Base-by-base conservation (phyloP, 2,888 invertebrate species). In the Nomada flava region DNA sequence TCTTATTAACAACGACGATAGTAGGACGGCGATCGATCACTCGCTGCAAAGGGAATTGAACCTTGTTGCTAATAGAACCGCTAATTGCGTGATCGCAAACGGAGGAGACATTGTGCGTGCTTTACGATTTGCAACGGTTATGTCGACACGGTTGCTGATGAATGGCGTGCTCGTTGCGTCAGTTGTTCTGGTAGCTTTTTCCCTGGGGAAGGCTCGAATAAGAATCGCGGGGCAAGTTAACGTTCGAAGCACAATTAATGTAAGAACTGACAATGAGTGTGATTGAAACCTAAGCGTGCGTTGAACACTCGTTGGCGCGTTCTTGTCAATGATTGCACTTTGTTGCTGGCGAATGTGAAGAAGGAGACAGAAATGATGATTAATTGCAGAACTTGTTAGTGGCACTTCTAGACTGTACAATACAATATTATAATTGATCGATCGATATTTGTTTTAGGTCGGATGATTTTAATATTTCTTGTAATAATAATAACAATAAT, bases 1-100 rank as follows among this genome's bases (percentile, higher is more conserved):
- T 52, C 53, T 75, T 75, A 57, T 55, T 52, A 62, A 20, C 65
- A 52, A 64, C 23, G 64, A 57, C 65, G 55, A 67, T 69, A 70
- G 55, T 18, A 44, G 59, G 76, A 83, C 73, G 63, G 57, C 79
- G 79, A 87, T 87, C 83, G 86, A 87, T 85, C 82, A 71, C 69
- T 59, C 52, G 20, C 23, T 29, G 26, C 20, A 29, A 75, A 47
- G 62, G 69, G 70, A 78, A 80, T 75, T 63, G 71, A 76, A 78
- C 50, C 69, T 47, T 44, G 70, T 65, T 75, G 77, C 72, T 64
- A 77, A 77, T 84, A 64, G 64, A 75, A 65, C 53, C 63, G 42
- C 44, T 81, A 84, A 84, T 84, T 81, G 77, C 70, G 55, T n/a
- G 47, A 20, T 69, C 20, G 18, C 26, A 71, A 60, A 11, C 44